Conservation (phyloP, 2,888 invertebrate species). For the Rotaria macrura region DNA sequence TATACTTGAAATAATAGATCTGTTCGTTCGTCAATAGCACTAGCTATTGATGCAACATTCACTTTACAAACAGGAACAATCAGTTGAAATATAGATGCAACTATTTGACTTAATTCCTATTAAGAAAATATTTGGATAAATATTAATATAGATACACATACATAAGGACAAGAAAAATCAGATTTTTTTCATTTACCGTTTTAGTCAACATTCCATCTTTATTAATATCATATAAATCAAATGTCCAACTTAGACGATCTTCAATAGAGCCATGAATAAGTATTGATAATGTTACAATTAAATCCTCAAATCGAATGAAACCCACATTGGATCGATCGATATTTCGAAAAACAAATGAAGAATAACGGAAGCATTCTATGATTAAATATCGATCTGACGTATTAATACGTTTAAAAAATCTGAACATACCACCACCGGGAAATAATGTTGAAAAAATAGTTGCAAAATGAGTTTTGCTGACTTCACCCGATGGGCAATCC, state of each 20-base stretch:
- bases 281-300: background rate
- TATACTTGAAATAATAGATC: background rate
- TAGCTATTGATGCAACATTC: background rate
- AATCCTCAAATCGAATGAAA: background rate
- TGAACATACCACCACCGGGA: background rate
- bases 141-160: too few species aligned
- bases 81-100: background rate
- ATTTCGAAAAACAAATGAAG: background rate
- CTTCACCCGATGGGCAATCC: slow-evolving; percentile 1
- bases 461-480: background rate
- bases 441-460: background rate
- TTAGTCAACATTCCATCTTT: background rate
- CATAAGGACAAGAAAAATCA: background rate
- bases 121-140: too few species aligned
- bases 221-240: slow-evolving; percentile 7
- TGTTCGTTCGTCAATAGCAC: background rate
- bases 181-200: too few species aligned
- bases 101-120: background rate
- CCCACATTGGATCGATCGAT: background rate
- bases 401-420: background rate
- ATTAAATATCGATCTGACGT: background rate
- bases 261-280: background rate
- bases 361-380: background rate
- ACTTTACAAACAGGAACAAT: background rate
- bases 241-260: background rate